phyloP scores from a whole-genome alignment of 2,113 vertebrate genomes.

The Calypte anna region DNA sequence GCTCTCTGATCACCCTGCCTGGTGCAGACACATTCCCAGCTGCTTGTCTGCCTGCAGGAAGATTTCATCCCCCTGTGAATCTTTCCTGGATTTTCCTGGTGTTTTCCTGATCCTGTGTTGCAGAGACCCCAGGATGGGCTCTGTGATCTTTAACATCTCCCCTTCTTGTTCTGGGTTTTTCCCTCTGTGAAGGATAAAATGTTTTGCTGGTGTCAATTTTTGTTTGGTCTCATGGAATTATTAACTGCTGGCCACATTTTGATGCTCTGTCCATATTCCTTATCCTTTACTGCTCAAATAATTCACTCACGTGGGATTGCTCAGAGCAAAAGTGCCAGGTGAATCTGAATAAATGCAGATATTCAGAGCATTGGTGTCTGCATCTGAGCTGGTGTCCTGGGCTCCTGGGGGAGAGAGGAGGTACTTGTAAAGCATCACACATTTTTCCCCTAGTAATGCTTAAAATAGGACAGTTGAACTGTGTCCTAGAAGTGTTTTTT shows the following conservation, averaged over 20 bases:
- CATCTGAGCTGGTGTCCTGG: not conserved
- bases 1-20: not conserved
- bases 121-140: not conserved
- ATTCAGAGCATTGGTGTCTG: not conserved
- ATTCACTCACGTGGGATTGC: not conserved
- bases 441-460: not conserved
- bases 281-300: not conserved
- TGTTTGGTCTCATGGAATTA: not conserved
- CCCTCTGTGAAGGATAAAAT: not conserved
- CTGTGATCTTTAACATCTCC: not conserved
- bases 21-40: not conserved
- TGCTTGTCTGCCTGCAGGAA: not conserved
- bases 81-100: not conserved
- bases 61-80: not conserved
- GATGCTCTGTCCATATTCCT: accelerated
- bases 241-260: not conserved
- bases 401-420: not conserved
- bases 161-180: not conserved
- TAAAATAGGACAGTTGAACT: slow-evolving; percentile 46
- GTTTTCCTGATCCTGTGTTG: not conserved
- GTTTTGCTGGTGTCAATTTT: not conserved
- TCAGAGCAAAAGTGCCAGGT: not conserved
- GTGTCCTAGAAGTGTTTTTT: slow-evolving; percentile 14
- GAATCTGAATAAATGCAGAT: not conserved
- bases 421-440: not conserved